phyloP scores from a whole-genome alignment of 92 coral and sea anemone species.

The Blastomussa wellsi region DNA sequence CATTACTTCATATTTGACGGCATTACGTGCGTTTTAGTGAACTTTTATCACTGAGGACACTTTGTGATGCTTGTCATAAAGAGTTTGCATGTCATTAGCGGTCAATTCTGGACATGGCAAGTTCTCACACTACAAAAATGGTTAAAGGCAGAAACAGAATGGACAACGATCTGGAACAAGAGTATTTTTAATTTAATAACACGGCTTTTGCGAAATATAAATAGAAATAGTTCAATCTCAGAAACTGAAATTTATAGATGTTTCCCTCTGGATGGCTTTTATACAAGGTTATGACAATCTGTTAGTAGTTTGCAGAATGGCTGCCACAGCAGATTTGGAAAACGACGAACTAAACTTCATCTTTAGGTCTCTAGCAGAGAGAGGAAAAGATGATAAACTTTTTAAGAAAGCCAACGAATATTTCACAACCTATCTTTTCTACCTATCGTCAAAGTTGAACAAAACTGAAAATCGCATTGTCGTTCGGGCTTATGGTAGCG shows the following conservation, averaged over 20 bases:
- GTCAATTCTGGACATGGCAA: too few relatives aligned
- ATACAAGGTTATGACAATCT: not conserved
- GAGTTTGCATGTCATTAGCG: too few relatives aligned
- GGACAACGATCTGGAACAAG: not conserved
- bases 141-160: too few relatives aligned
- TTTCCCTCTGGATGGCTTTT: not conserved
- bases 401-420: not conserved
- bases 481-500: not conserved
- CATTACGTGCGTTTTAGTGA: too few relatives aligned
- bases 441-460: not conserved
- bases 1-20: too few relatives aligned
- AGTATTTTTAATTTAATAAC: too few relatives aligned
- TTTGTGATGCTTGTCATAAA: too few relatives aligned
- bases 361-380: not conserved
- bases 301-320: not conserved
- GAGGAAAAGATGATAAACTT: not conserved
- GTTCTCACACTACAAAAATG: too few relatives aligned
- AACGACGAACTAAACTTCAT: not conserved
- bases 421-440: not conserved
- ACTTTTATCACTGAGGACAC: too few relatives aligned
- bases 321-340: not conserved
- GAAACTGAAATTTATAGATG: not conserved
- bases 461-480: not conserved
- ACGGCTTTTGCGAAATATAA: not conserved
- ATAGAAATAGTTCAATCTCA: not conserved